Conservation (phyloP, 2,113 vertebrate species). For the Charadrius vociferus region DNA sequence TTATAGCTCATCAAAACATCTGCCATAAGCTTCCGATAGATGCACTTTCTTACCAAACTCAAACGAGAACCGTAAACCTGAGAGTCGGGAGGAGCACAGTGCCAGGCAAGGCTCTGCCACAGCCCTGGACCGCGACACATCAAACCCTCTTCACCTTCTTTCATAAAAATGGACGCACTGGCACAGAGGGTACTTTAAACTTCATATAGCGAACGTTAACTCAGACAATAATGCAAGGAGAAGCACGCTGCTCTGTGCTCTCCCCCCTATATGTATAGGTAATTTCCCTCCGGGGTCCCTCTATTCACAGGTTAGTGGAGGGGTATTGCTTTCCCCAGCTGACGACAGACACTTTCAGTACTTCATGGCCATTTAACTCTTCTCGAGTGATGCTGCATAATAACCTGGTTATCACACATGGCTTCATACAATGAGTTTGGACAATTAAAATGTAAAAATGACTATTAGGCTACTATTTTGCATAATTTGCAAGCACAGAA, state of each 20-base stretch:
- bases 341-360: conserved; percentile 62
- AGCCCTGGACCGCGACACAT: not conserved
- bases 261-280: not conserved
- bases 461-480: conserved; percentile 64
- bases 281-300: not conserved
- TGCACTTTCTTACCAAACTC: not conserved
- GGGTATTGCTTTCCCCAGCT: conserved; percentile 9
- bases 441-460: conserved; percentile 74
- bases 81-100: not conserved
- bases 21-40: not conserved
- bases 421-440: conserved; percentile 60
- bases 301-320: not conserved
- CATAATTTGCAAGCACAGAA: conserved; percentile 60
- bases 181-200: not conserved
- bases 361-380: conserved; percentile 62
- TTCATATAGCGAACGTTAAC: not conserved
- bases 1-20: conserved; percentile 15
- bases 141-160: not conserved
- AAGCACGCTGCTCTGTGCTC: not conserved
- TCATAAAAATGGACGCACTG: not conserved
- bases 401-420: conserved; percentile 47
- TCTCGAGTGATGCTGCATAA: conserved; percentile 44
- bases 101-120: not conserved
- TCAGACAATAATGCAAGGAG: not conserved
- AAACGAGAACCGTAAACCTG: not conserved